Evolutionary conservation across 2,888 invertebrate species (phyloP).

Genomic region (Acanthopleura granulata): DNA sequence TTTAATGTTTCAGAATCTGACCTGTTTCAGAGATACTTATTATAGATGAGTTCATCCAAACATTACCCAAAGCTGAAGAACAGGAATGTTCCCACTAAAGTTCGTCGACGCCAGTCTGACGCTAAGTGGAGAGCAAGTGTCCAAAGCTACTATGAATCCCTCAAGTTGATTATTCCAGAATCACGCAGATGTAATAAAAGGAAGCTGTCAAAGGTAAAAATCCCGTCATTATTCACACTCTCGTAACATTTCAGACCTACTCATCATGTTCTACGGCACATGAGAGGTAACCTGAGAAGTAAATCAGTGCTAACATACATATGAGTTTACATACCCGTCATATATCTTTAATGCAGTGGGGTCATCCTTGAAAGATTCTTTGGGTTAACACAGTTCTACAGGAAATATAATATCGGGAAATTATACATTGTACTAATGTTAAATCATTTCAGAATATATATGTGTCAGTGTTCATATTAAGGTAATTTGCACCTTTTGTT

Average conservation of each 20-base stretch:
- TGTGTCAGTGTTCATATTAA: too few relatives aligned
- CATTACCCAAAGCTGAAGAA: background rate
- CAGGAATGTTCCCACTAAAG: constrained; percentile 43
- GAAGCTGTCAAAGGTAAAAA: constrained; percentile 62
- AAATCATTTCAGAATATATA: too few relatives aligned
- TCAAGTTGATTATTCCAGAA: constrained; percentile 62
- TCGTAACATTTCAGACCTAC: background rate
- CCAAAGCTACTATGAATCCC: constrained; percentile 63
- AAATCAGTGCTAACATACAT: too few relatives aligned
- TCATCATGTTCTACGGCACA: background rate
- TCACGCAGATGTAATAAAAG: constrained; percentile 54
- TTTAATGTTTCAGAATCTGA: too few relatives aligned
- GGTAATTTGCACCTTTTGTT: too few relatives aligned
- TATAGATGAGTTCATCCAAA: background rate
- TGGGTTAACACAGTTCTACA: too few relatives aligned
- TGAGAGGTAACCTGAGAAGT: background rate
- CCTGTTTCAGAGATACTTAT: too few relatives aligned
- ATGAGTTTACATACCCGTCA: too few relatives aligned
- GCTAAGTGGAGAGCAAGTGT: constrained; percentile 68
- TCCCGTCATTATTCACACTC: background rate
- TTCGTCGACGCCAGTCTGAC: constrained; percentile 63
- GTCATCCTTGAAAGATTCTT: too few relatives aligned
- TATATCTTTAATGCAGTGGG: too few relatives aligned
- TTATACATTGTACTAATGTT: too few relatives aligned
- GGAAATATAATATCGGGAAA: too few relatives aligned